phyloP scores from a whole-genome alignment of 2,113 vertebrate genomes.

The Bufo gargarizans region DNA sequence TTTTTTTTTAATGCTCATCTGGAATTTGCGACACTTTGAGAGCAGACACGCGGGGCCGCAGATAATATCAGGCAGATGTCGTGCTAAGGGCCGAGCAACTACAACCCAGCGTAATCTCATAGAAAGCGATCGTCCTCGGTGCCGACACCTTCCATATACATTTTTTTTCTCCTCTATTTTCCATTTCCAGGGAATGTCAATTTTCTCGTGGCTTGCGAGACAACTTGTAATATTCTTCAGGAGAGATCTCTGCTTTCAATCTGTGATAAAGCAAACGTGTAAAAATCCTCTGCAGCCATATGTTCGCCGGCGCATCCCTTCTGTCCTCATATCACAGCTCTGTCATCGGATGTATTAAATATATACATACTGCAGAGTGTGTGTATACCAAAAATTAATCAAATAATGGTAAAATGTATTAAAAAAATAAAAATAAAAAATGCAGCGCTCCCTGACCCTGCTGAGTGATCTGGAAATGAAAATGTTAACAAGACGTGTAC shows the following conservation, averaged over 20 bases:
- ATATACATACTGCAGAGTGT: slow-evolving; percentile 33
- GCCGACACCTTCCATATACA: background rate
- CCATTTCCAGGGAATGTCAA: slow-evolving; percentile 52
- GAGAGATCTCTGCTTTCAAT: slow-evolving; percentile 50
- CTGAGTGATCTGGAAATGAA: background rate
- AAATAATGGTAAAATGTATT: background rate
- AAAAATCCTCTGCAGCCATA: slow-evolving; percentile 56
- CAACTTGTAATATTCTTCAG: slow-evolving; percentile 53
- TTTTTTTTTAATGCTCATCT: background rate
- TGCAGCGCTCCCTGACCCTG: background rate
- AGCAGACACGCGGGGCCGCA: background rate
- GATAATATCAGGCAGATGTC: slow-evolving; percentile 12
- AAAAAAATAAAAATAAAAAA: background rate
- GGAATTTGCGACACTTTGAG: background rate
- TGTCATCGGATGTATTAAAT: slow-evolving; percentile 47
- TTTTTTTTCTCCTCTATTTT: background rate
- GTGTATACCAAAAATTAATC: slow-evolving; percentile 26
- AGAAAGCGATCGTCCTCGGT: slow-evolving; percentile 13
- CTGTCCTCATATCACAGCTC: slow-evolving; percentile 49
- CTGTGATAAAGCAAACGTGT: slow-evolving; percentile 55
- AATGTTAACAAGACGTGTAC: background rate
- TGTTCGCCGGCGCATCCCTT: slow-evolving; percentile 48
- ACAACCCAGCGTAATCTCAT: slow-evolving; percentile 3
- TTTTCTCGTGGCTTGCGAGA: slow-evolving; percentile 50
- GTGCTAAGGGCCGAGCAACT: slow-evolving; percentile 17